phyloP scores from a whole-genome alignment of 2,888 invertebrate species.

The Epinotia ramella region DNA sequence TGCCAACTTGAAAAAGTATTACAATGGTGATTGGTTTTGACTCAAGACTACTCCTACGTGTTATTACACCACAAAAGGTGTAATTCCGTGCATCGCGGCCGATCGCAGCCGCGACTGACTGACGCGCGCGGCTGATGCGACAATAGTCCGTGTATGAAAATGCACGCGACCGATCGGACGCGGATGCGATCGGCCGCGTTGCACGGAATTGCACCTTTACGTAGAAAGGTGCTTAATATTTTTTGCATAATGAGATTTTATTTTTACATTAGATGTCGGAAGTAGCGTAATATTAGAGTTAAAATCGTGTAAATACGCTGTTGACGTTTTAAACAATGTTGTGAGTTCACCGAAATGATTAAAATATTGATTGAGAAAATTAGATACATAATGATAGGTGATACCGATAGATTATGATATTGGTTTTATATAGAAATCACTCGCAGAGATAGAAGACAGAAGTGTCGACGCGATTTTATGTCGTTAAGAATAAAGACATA shows the following conservation, averaged over 20 bases:
- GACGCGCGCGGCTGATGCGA: too few relatives aligned
- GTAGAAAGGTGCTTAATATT: constrained; percentile 63
- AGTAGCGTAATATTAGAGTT: constrained; percentile 44
- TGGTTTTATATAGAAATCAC: background rate
- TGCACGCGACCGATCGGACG: too few relatives aligned
- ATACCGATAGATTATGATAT: background rate
- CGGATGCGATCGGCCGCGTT: too few relatives aligned
- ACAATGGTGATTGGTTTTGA: background rate
- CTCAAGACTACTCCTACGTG: constrained; percentile 15
- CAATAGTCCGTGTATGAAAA: too few relatives aligned
- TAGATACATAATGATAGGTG: constrained; percentile 27
- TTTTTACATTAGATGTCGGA: constrained; percentile 56
- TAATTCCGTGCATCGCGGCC: too few relatives aligned
- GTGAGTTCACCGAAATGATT: constrained; percentile 10
- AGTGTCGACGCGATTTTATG: background rate
- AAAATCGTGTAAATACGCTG: constrained; percentile 50
- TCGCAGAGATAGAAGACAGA: background rate
- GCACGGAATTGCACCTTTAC: background rate
- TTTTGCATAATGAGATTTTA: constrained; percentile 60
- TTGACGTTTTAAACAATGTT: constrained; percentile 48
- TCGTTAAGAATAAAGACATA: background rate
- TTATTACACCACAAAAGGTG: background rate
- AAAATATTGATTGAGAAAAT: background rate
- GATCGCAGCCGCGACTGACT: too few relatives aligned
- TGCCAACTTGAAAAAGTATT: constrained; percentile 1